Percentiles rank a stretch among this genome's conserved stretches.
These are phyloP conservation scores for Epirrhoe tristata DNA, from an alignment of 2,888 invertebrate genomes.

Conservation along the genomic window DNA sequence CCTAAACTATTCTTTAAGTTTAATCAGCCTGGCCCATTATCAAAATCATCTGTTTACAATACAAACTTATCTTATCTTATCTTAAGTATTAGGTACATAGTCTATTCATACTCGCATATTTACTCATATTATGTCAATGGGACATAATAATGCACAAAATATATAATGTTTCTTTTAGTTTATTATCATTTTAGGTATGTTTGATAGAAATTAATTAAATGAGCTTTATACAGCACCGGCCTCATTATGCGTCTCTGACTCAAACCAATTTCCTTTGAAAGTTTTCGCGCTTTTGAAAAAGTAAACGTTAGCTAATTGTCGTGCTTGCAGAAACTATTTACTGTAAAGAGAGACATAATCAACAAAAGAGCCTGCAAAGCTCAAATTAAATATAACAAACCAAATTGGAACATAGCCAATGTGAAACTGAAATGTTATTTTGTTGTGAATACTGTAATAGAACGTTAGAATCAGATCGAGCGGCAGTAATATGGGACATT, in stretches of 20 bases:
- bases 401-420: conserved; percentile 45
- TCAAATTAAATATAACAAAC: conserved; percentile 45
- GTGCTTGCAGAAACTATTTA: conserved; percentile 21
- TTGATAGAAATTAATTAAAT: background rate
- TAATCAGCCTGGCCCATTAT: too few relatives aligned
- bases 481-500: conserved; percentile 62
- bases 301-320: conserved; percentile 18
- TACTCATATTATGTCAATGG: background rate
- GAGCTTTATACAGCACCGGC: background rate
- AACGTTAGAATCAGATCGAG: conserved; percentile 66
- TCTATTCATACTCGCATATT: too few relatives aligned
- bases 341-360: conserved; percentile 36
- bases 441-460: conserved; percentile 61
- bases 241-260: background rate
- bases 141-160: background rate
- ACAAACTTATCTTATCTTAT: too few relatives aligned
- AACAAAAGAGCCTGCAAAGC: conserved; percentile 33
- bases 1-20: too few relatives aligned
- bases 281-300: conserved; percentile 3
- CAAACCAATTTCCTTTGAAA: conserved; percentile 11
- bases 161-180: background rate
- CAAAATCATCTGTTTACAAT: too few relatives aligned
- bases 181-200: background rate
- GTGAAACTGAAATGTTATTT: conserved; percentile 63
- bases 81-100: too few relatives aligned